phyloP scores from a whole-genome alignment of 1,140 invertebrate species.

The Monomorium pharaonis region DNA sequence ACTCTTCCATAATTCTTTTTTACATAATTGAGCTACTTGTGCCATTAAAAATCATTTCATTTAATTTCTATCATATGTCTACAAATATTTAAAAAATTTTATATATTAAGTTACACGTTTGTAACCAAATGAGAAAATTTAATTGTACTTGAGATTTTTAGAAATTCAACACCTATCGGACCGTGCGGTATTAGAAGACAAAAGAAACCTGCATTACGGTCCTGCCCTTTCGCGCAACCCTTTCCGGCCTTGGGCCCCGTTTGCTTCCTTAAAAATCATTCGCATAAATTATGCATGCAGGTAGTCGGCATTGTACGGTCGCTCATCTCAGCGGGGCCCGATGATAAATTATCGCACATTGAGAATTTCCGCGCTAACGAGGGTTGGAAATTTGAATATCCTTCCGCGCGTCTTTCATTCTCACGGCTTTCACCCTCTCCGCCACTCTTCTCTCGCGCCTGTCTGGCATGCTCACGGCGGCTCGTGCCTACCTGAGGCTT shows the following conservation, averaged over 20 bases:
- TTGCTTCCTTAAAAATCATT: conserved; percentile 75
- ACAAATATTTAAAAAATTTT: background rate
- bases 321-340: conserved; percentile 78
- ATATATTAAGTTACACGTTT: conserved; percentile 8
- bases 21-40: background rate
- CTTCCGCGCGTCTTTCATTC: conserved; percentile 81
- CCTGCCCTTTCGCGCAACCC: conserved; percentile 64
- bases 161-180: background rate
- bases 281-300: conserved; percentile 80
- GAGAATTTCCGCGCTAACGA: conserved; percentile 81
- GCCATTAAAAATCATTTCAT: background rate
- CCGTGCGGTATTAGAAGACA: background rate
- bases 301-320: conserved; percentile 78
- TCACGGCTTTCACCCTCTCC: conserved; percentile 75
- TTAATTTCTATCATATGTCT: background rate
- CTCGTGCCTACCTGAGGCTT: conserved; percentile 76
- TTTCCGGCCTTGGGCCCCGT: conserved; percentile 66
- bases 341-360: conserved; percentile 84
- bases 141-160: background rate
- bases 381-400: conserved; percentile 84
- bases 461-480: conserved; percentile 47
- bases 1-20: background rate
- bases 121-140: background rate
- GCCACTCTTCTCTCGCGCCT: conserved; percentile 58
- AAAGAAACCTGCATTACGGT: conserved; percentile 44